Conservation (phyloP, 2,888 invertebrate species). For the Macrosoma leucophasiata region DNA sequence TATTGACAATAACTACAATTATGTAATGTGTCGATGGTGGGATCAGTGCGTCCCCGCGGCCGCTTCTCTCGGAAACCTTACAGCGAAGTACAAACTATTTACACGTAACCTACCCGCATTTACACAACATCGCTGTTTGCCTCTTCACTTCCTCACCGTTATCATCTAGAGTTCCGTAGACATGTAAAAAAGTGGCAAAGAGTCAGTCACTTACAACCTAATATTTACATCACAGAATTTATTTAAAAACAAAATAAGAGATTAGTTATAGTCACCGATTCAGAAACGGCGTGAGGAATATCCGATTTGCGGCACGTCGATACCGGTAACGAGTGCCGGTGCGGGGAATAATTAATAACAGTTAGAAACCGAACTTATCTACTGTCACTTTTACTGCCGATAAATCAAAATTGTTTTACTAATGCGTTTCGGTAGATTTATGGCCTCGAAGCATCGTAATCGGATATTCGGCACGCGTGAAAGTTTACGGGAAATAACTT, state of each 20-base stretch:
- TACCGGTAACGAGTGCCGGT: slow-evolving; percentile 1
- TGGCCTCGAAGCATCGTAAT: slow-evolving; percentile 5
- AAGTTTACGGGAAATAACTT: slow-evolving; percentile 12
- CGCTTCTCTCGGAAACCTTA: slow-evolving; percentile 37
- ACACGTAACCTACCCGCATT: slow-evolving; percentile 30
- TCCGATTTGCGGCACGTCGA: slow-evolving; percentile 16
- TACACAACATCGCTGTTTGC: slow-evolving; percentile 31
- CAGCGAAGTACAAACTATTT: slow-evolving; percentile 60
- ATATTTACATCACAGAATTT: slow-evolving; percentile 57
- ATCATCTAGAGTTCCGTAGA: slow-evolving; percentile 49
- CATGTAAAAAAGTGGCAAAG: slow-evolving; percentile 74
- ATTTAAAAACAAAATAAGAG: slow-evolving; percentile 16
- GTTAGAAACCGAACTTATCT: not conserved
- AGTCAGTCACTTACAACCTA: slow-evolving; percentile 65
- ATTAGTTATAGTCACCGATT: slow-evolving; percentile 28
- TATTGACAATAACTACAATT: too few species aligned
- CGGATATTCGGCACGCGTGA: slow-evolving; percentile 18
- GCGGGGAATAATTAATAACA: slow-evolving; percentile 5
- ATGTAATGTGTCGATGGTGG: too few species aligned
- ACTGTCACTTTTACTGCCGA: too few species aligned
- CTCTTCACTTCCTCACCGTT: slow-evolving; percentile 38
- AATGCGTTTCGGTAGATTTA: not conserved
- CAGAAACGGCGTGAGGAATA: slow-evolving; percentile 21
- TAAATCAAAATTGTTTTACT: slow-evolving; percentile 1
- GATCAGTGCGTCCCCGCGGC: too few species aligned